Percentiles rank a stretch among this genome's conserved stretches.
Evolutionary conservation across 2,113 vertebrate species (phyloP).

Genomic region (Scortum barcoo): DNA sequence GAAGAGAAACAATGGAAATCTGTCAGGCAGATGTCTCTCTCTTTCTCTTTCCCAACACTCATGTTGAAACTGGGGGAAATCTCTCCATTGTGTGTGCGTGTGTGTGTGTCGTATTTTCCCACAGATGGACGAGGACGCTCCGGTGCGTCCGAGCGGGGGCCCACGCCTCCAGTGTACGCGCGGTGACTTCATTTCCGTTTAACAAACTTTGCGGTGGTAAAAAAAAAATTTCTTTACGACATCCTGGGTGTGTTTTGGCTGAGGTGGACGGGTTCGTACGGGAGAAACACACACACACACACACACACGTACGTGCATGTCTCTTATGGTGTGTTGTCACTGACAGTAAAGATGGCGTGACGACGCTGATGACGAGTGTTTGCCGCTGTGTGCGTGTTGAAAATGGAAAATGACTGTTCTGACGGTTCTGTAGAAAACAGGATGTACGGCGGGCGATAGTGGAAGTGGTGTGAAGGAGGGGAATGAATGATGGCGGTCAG

Average conservation of each 20-base stretch:
- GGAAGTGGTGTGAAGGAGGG: not conserved
- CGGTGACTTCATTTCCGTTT: not conserved
- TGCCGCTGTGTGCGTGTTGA: not conserved
- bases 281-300: not conserved
- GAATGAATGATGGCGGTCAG: too few relatives aligned
- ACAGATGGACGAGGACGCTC: not conserved
- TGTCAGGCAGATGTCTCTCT: conserved; percentile 74
- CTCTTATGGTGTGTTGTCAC: not conserved
- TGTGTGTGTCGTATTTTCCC: conserved; percentile 40
- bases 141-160: not conserved
- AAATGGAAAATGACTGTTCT: not conserved
- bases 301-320: too few relatives aligned
- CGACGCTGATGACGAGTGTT: not conserved
- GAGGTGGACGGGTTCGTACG: too few relatives aligned
- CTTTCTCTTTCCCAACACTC: conserved; percentile 43
- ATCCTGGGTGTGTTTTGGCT: not conserved
- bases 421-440: not conserved
- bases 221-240: not conserved
- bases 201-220: not conserved
- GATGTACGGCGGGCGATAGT: not conserved
- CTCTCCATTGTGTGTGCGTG: conserved; percentile 20
- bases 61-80: conserved; percentile 46
- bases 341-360: not conserved
- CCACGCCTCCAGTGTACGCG: not conserved
- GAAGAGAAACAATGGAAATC: conserved; percentile 70